phyloP scores from a whole-genome alignment of 1,140 invertebrate species.

The Papilio polyxenes region DNA sequence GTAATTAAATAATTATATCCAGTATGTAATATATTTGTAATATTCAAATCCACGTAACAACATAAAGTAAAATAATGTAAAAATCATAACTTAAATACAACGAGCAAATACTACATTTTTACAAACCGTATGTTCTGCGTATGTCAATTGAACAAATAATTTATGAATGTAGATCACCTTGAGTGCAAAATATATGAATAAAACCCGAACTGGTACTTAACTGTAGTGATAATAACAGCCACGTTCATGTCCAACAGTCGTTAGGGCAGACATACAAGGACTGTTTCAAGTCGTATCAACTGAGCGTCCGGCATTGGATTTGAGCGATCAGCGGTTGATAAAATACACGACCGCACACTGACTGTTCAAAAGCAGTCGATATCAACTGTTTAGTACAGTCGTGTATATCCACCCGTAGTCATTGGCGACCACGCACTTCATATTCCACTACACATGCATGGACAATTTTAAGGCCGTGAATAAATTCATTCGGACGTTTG shows the following conservation, averaged over 20 bases:
- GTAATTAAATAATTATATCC: background rate
- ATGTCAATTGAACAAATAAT: slow-evolving; percentile 62
- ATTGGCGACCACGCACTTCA: slow-evolving; percentile 3
- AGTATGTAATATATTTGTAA: background rate
- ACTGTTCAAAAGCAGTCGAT: no score
- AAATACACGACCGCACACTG: background rate
- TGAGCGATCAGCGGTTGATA: no score
- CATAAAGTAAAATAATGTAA: background rate
- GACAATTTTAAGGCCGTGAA: slow-evolving; percentile 20
- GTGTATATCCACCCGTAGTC: background rate
- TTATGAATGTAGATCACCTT: slow-evolving; percentile 74
- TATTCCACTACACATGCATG: background rate
- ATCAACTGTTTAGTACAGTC: no score
- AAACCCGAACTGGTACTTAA: slow-evolving; percentile 31
- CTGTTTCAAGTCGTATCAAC: background rate
- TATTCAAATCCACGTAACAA: no score
- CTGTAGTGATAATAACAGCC: slow-evolving; percentile 11
- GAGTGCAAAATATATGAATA: slow-evolving; percentile 50
- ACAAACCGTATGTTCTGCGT: slow-evolving; percentile 44
- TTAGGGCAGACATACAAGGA: background rate
- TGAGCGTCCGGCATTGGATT: no score
- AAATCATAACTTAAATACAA: background rate
- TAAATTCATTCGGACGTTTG: background rate
- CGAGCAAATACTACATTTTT: background rate
- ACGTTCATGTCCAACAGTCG: slow-evolving; percentile 7